Conservation (phyloP, 1,140 invertebrate species). For the Drosophila nikananu region DNA sequence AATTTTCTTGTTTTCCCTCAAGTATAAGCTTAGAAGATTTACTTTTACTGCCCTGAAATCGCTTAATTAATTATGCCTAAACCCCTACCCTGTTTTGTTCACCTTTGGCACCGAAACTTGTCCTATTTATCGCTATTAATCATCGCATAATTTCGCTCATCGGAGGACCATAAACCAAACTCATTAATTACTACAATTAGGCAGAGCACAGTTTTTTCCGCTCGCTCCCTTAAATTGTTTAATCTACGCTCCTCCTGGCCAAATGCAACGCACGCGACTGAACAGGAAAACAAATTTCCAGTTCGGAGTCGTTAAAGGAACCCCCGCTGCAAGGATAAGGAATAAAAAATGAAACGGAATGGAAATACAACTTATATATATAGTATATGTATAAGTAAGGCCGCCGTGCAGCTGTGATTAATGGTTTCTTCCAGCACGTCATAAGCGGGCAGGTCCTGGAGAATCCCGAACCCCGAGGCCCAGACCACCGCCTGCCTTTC, state of each 20-base stretch:
- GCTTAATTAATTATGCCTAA: conserved; percentile 9
- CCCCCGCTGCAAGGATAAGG: conserved; percentile 18
- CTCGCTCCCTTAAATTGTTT: conserved; percentile 51
- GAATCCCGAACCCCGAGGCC: conserved; percentile 19
- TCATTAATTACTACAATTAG: conserved; percentile 80
- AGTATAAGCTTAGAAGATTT: not conserved
- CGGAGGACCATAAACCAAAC: conserved; percentile 58
- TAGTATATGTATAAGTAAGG: conserved; percentile 38
- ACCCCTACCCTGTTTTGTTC: not conserved
- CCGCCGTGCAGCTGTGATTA: conserved; percentile 66
- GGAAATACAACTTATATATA: conserved; percentile 14
- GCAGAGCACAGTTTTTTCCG: conserved; percentile 49
- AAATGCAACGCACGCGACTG: conserved; percentile 67
- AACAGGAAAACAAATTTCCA: conserved; percentile 32
- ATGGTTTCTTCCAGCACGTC: conserved; percentile 74
- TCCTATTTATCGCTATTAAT: conserved; percentile 42
- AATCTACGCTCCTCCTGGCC: conserved; percentile 44
- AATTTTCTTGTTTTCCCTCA: not conserved
- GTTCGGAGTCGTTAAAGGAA: conserved; percentile 45
- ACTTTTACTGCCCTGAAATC: too few relatives aligned
- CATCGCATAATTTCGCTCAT: conserved; percentile 43
- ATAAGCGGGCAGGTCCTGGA: conserved; percentile 64
- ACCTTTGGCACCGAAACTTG: not conserved
- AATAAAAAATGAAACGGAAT: conserved; percentile 39
- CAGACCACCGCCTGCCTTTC: not conserved